Evolutionary conservation across 2,797 vertebrate genomes (phyloP), one percentile per base, ranked within the genome.

Genomic region (Eremophila alpestris): DNA sequence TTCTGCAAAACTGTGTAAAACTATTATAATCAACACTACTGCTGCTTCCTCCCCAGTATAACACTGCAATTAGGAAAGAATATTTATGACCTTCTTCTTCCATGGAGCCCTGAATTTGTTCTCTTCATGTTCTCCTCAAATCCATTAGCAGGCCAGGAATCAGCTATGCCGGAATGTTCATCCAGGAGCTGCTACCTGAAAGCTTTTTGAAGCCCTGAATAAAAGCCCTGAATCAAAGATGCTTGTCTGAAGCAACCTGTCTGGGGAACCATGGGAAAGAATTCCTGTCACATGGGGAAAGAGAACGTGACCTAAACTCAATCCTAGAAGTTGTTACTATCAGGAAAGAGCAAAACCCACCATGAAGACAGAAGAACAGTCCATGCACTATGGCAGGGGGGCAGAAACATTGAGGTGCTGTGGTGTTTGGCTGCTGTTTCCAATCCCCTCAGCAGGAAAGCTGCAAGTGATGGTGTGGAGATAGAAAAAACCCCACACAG

Each of bases 381-480:
- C 51, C 41, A 40, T 8, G 23, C 15, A 30, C 15, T 41, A 2
- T 38, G 9, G 24, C 26, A 49, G 11, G 17, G 54, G 30, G 7
- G 13, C 34, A 70, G 58, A 64, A 93, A 22, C 8, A 21, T 13
- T 45, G 46, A 75, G 34, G 5, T 52, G 23, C n/a, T 76, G 41
- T 10, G 6, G 27, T 9, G 9, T n/a, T 34, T 36, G 55, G 58
- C 4, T 67, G 59, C 29, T 68, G 8, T 45, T 89, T 67, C 40
- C n/a, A 76, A 34, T 11, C 27, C 38, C 15, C 14, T 91, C 3
- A 12, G 27, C 60, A 70, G 30, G 27, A 11, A 58, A 49, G 54
- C 30, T 68, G 45, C 46, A 68, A n/a, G 6, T 30, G 17, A 11
- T 2, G 11, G 29, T 2, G 0, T 0, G 0, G 12, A 27, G 23